Base-by-base conservation (phyloP, 2,888 invertebrate species). In the Lathronympha strigana region DNA sequence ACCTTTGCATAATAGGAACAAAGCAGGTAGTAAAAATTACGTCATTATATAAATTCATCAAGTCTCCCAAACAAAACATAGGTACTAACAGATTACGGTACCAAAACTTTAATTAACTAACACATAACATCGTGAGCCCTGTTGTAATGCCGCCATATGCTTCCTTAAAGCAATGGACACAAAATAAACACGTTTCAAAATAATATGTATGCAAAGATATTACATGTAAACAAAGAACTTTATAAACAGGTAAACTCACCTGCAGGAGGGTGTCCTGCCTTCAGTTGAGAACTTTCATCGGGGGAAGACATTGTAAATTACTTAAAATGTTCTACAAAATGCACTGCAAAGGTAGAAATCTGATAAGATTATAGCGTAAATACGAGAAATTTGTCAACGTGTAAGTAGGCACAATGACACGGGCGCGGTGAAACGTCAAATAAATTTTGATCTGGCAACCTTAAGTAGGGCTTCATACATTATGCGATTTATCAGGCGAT, bases 191-290 rank as follows among this genome's bases (percentile, higher is more conserved):
- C 54, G 54, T 62, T 51, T 21, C 45, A 28, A 51, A 45, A 63
- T 68, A 60, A 60, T 36, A 47, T 53, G 74, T 73, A 76, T 70
- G 75, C 77, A 49, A 58, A 38, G 51, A 68, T 55, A 63, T 40
- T 47, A 36, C 57, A 72, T 68, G 77, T 76, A 80, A 79, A 82
- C 80, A 81, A 81, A 77, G 73, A 66, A 71, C 67, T 64, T 58
- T 45, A 63, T 55, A 67, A 69, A 71, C 61, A 40, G 63, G 40
- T 45, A 68, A 69, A 74, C 84, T 93, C 93, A 98, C 98, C 96
- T 93, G 98, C 98, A 77, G 97, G 97, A 72, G 97, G 97, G 88
- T 98, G 98, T 64, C 97, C 97, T 71, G 95, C 97, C 82, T 97
- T 96, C 40, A 96, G 92, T 84, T 96, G 95, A 63, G 93, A 84